Evolutionary conservation across 2,888 invertebrate genomes (phyloP), one percentile per base, ranked within the genome.

Genomic region (Timandra comae): DNA sequence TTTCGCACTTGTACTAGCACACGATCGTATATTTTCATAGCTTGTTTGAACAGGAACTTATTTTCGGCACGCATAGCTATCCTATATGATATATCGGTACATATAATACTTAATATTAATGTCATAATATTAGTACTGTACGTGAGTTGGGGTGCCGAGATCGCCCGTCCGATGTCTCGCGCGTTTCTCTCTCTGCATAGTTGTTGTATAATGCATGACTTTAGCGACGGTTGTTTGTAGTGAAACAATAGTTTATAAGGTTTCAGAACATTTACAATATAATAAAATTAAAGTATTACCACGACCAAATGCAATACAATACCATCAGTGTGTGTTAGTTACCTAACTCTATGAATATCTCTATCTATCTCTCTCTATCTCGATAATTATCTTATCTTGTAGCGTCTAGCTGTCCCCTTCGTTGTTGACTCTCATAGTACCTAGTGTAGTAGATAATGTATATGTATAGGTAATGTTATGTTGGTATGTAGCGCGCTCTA

Each of bases 141-240:
- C n/a, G n/a, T n/a, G n/a, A n/a, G n/a, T n/a, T n/a, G n/a, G n/a
- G n/a, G n/a, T n/a, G n/a, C n/a, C n/a, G n/a, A n/a, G 32, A 29
- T 21, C 61, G 63, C 69, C 73, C 68, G 69, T 73, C 75, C 75
- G 60, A 53, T 57, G 59, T 61, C 62, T 57, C 30, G 34, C 71
- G 71, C 63, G 68, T 30, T 51, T 30, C 38, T 56, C 54, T 63
- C 60, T 64, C 75, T 47, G 49, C 45, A 62, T 82, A 81, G 73
- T 63, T 65, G 56, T 72, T 16, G 16, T 16, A 16, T 16, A 16
- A 74, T 77, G 81, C 82, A 80, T 82, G 81, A 78, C 80, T 72
- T 67, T 81, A 81, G 81, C 69, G 70, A 73, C 66, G 75, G 79
- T 81, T 81, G 79, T 80, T 78, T 65, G 81, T 81, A 80, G 81